phyloP scores from a whole-genome alignment of 2,797 vertebrate genomes.

The Neopelma chrysocephalum region DNA sequence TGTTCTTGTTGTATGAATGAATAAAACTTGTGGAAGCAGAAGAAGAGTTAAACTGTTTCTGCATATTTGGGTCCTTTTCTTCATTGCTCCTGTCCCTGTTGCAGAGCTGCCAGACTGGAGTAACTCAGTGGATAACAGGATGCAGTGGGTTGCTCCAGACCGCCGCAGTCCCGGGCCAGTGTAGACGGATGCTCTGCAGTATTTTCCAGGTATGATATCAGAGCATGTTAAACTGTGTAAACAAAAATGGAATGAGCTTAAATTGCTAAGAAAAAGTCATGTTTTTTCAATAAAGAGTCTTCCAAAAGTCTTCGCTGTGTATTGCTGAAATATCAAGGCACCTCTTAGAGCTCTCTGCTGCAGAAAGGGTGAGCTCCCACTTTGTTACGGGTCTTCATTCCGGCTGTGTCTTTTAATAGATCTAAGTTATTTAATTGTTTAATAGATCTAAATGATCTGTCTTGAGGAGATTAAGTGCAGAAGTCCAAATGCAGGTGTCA shows the following conservation, averaged over 20 bases:
- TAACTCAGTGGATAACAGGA: constrained; percentile 56
- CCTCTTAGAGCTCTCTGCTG: background rate
- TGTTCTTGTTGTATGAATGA: background rate
- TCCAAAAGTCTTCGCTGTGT: background rate
- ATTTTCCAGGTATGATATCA: constrained; percentile 68
- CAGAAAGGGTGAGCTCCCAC: background rate
- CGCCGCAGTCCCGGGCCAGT: background rate
- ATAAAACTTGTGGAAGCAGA: background rate
- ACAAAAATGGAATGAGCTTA: background rate
- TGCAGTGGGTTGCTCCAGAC: constrained; percentile 49
- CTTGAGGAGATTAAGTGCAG: background rate
- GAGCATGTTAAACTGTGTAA: background rate
- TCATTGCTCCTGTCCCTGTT: background rate
- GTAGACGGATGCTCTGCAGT: constrained; percentile 27
- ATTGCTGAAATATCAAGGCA: background rate
- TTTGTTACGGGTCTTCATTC: background rate
- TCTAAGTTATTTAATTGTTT: background rate
- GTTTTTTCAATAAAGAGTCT: background rate
- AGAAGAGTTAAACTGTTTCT: background rate
- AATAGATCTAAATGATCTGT: background rate
- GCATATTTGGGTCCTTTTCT: background rate
- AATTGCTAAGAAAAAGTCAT: background rate
- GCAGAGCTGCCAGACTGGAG: constrained; percentile 65
- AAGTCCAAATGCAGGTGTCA: background rate
- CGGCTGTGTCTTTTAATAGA: background rate